phyloP scores from a whole-genome alignment of 2,888 invertebrate species.

The Synergus umbraculus region DNA sequence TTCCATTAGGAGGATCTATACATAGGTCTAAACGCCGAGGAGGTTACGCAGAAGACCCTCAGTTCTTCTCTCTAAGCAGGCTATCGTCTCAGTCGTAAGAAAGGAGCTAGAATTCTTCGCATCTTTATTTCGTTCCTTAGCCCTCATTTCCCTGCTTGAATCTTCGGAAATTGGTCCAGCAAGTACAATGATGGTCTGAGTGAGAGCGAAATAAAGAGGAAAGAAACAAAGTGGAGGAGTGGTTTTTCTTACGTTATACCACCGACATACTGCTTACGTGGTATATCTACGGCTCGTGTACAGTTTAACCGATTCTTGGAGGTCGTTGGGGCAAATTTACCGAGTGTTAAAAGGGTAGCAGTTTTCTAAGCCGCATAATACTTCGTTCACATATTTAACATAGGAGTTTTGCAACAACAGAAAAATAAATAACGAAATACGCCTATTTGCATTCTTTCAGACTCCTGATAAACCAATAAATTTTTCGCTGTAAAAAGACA shows the following conservation, averaged over 20 bases:
- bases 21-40: slow-evolving; percentile 36
- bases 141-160: slow-evolving; percentile 51
- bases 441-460: background rate
- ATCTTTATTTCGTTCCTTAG: slow-evolving; percentile 51
- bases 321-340: slow-evolving; percentile 3
- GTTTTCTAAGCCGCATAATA: background rate
- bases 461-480: background rate
- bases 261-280: background rate
- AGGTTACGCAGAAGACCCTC: slow-evolving; percentile 37
- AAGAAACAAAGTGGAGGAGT: slow-evolving; percentile 36
- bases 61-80: slow-evolving; percentile 53
- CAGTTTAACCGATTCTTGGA: slow-evolving; percentile 1
- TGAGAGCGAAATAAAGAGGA: slow-evolving; percentile 38
- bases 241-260: background rate
- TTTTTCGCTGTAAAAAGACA: background rate
- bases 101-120: slow-evolving; percentile 40
- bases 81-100: slow-evolving; percentile 51
- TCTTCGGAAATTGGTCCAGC: slow-evolving; percentile 54
- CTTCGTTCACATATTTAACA: background rate
- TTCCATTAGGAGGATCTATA: slow-evolving; percentile 66
- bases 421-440: background rate
- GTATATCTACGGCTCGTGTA: background rate
- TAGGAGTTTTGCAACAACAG: background rate
- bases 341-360: background rate
- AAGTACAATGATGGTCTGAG: slow-evolving; percentile 38